Conservation (phyloP, 1,140 invertebrate species). For the Telenomus remus region DNA sequence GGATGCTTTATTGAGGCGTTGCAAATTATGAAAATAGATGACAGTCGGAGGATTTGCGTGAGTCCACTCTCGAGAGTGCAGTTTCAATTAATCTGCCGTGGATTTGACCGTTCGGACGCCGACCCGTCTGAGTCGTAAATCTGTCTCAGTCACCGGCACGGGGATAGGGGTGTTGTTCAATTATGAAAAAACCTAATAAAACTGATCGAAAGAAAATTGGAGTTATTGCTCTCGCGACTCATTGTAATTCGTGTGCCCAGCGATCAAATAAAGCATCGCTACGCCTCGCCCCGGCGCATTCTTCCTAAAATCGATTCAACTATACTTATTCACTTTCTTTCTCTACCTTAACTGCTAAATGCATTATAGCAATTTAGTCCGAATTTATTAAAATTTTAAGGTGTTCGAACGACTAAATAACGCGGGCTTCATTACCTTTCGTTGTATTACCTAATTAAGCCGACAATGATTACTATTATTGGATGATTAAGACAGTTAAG, state of each 20-base stretch:
- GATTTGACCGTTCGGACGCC: background rate
- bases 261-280: too few relatives aligned
- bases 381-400: background rate
- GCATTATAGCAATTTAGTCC: background rate
- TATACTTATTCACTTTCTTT: too few relatives aligned
- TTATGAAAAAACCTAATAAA: background rate
- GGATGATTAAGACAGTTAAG: conserved; percentile 9
- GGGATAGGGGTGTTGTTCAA: background rate
- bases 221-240: too few relatives aligned
- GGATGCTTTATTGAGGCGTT: background rate
- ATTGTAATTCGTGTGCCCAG: too few relatives aligned
- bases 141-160: background rate
- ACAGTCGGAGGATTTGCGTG: background rate
- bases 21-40: conserved; percentile 6
- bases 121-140: conserved; percentile 1
- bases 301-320: too few relatives aligned
- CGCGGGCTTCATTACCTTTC: background rate
- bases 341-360: too few relatives aligned
- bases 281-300: too few relatives aligned
- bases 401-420: background rate
- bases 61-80: background rate
- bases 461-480: conserved; percentile 13
- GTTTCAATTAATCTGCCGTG: conserved; percentile 1
- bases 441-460: conserved; percentile 7
- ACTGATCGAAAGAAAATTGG: background rate